Evolutionary conservation across 1,140 invertebrate genomes (phyloP).

Genomic region (Tetramorium alpestre): DNA sequence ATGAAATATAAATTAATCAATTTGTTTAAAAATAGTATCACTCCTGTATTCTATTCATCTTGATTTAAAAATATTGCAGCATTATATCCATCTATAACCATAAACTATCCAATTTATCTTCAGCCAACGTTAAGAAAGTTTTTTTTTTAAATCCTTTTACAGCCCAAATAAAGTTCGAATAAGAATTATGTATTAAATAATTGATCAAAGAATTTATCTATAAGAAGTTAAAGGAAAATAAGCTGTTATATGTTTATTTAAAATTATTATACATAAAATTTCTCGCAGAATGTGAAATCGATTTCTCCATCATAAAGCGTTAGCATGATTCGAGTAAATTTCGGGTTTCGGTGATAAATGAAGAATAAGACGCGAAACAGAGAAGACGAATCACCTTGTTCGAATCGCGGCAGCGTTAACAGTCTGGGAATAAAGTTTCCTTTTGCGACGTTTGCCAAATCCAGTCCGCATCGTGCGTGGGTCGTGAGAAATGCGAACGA

Average conservation of each 20-base stretch:
- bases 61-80: not conserved
- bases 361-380: slow-evolving; percentile 37
- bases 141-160: not conserved
- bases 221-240: not conserved
- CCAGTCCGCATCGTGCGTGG: slow-evolving; percentile 62
- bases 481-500: slow-evolving; percentile 68
- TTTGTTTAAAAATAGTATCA: not conserved
- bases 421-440: slow-evolving; percentile 64
- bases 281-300: not conserved
- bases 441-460: slow-evolving; percentile 68
- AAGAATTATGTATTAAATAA: not conserved
- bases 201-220: not conserved
- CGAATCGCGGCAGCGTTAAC: slow-evolving; percentile 50
- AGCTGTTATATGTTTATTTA: not conserved
- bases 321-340: not conserved
- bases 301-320: not conserved
- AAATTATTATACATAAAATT: not conserved
- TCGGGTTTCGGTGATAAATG: slow-evolving; percentile 30
- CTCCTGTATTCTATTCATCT: not conserved
- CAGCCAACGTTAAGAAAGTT: not conserved
- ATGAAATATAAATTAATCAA: not conserved
- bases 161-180: not conserved
- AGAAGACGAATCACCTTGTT: slow-evolving; percentile 43
- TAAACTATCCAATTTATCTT: slow-evolving; percentile 11
- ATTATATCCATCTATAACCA: not conserved